Conservation (phyloP, 2,888 invertebrate species). For the Lasioglossum villosulum region DNA sequence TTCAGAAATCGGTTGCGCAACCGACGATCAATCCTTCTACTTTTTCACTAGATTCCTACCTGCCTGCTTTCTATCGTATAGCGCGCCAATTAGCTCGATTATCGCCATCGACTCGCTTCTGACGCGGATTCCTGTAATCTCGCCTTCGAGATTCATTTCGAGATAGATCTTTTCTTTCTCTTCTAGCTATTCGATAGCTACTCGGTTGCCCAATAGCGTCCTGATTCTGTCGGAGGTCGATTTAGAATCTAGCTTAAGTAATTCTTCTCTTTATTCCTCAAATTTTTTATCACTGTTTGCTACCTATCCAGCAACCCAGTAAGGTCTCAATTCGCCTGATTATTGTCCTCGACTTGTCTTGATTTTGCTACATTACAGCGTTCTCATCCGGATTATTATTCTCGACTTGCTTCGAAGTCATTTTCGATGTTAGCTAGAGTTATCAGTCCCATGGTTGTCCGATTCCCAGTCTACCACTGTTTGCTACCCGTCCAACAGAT, state of each 20-base stretch:
- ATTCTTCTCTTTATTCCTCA: not conserved
- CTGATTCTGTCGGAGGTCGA: not conserved
- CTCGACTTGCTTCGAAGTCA: not conserved
- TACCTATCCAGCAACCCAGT: not conserved
- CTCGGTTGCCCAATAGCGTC: not conserved
- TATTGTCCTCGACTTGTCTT: not conserved
- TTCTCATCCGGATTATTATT: not conserved
- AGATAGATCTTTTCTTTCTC: not conserved
- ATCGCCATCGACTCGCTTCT: not conserved
- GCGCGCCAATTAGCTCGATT: not conserved
- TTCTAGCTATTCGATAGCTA: not conserved
- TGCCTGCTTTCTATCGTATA: not conserved
- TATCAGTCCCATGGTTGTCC: not conserved
- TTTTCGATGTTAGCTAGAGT: not conserved
- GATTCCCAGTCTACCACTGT: not conserved
- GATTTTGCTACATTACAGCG: not conserved
- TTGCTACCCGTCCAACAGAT: not conserved
- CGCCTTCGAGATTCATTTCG: not conserved
- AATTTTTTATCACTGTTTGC: not conserved
- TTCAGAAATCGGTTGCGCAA: slow-evolving; percentile 37
- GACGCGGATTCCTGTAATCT: not conserved
- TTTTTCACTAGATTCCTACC: not conserved
- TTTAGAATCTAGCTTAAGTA: not conserved
- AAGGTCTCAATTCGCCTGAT: not conserved
- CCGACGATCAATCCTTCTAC: not conserved